Evolutionary conservation across 2,888 invertebrate genomes (phyloP).

Genomic region (Diogma glabrata): DNA sequence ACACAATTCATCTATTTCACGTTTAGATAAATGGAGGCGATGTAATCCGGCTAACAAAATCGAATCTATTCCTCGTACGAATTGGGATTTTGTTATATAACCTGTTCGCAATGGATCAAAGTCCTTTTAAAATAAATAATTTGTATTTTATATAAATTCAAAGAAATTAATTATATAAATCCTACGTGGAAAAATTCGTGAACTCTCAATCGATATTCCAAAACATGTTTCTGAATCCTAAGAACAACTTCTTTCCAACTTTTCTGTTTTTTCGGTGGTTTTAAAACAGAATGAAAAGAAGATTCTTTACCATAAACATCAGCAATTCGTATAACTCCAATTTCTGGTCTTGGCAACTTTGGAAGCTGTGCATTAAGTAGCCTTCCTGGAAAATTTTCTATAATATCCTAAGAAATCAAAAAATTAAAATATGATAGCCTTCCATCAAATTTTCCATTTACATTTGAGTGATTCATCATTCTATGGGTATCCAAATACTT

Average conservation of each 20-base stretch:
- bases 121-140: slow-evolving; percentile 39
- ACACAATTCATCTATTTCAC: slow-evolving; percentile 51
- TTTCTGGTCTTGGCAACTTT: slow-evolving; percentile 54
- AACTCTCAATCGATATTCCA: slow-evolving; percentile 50
- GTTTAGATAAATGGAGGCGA: slow-evolving; percentile 43
- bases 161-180: not conserved
- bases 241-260: slow-evolving; percentile 45
- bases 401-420: slow-evolving; percentile 35
- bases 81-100: slow-evolving; percentile 55
- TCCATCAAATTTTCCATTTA: slow-evolving; percentile 37
- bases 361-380: slow-evolving; percentile 56
- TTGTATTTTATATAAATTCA: not conserved
- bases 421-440: slow-evolving; percentile 8
- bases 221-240: slow-evolving; percentile 54
- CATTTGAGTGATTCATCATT: slow-evolving; percentile 37
- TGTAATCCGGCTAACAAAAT: slow-evolving; percentile 50
- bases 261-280: slow-evolving; percentile 38
- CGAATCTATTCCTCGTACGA: slow-evolving; percentile 54
- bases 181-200: slow-evolving; percentile 56
- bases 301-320: slow-evolving; percentile 41
- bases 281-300: slow-evolving; percentile 48
- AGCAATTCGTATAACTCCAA: slow-evolving; percentile 41
- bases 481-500: slow-evolving; percentile 44
- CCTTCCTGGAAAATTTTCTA: slow-evolving; percentile 48
- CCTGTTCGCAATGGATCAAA: slow-evolving; percentile 59